Base-by-base conservation (phyloP, 1,140 invertebrate species). In the Bombus sylvicola region DNA sequence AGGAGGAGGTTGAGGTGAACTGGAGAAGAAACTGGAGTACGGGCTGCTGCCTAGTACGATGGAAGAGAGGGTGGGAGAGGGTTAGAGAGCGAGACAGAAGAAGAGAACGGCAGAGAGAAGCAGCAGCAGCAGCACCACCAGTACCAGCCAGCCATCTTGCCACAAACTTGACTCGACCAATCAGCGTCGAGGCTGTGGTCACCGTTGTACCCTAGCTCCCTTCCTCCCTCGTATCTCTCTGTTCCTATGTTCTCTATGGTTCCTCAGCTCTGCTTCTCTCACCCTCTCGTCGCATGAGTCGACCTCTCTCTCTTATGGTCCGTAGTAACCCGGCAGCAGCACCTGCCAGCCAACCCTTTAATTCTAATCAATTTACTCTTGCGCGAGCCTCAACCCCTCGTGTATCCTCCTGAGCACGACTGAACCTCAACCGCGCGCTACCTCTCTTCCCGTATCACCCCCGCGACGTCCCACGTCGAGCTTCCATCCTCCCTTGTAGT, bases 91-190 rank as follows among this genome's bases (percentile, higher is more conserved):
- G 90, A 90, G 90, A 88, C 73, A 75, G 78, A 88, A 73, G 82
- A 86, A 77, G 57, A 80, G 86, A 85, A 75, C 69, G 37, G 37
- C 37, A 86, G 71, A 75, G 85, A n/a, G 79, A 69, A 85, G 74
- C 43, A 81, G 79, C 76, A 83, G 84, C 47, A n/a, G 78, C 88
- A 82, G 66, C 87, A 80, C 75, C 88, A 76, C 69, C 84, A 69
- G 77, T 83, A 86, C 74, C 85, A 91, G 83, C 87, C 94, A 94
- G 95, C 95, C 95, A 95, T 95, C 94, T 95, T 95, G 94, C 95
- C 94, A 95, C 95, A 95, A 95, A 94, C 94, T 94, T 94, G 94
- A 94, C 94, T 95, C 94, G 94, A 95, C 95, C 95, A 95, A 95
- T 95, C 93, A 95, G 95, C 93, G 93, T 92, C 91, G 94, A 95